A percentile compares a stretch with the other conserved stretches of the same genome.
These are phyloP conservation scores for Mactra quadrangularis DNA, from an alignment of 1,140 invertebrate species.

Conservation along the genomic window DNA sequence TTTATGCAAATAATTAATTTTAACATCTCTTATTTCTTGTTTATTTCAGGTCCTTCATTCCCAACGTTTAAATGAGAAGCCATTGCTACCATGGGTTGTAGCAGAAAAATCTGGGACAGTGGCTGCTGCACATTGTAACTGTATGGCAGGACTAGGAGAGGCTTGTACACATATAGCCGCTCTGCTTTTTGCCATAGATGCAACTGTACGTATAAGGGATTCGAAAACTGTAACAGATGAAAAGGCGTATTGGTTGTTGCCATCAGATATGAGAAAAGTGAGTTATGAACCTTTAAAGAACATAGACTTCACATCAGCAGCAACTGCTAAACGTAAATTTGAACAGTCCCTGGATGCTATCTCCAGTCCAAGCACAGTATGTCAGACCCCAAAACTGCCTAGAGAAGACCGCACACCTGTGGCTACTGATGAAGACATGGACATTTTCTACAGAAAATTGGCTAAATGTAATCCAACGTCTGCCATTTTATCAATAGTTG, in stretches of 20 bases:
- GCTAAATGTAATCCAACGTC: background rate
- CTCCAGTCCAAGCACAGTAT: background rate
- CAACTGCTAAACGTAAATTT: slow-evolving; percentile 24
- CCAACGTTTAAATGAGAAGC: too few species aligned
- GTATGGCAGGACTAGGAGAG: slow-evolving; percentile 23
- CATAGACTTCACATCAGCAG: slow-evolving; percentile 31
- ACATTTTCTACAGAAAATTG: slow-evolving; percentile 1
- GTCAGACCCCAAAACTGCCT: background rate
- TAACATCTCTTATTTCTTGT: too few species aligned
- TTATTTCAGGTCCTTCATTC: too few species aligned
- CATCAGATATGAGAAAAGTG: slow-evolving; percentile 8
- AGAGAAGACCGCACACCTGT: background rate
- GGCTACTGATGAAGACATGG: slow-evolving; percentile 6
- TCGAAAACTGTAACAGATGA: slow-evolving; percentile 11
- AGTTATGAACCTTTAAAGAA: background rate
- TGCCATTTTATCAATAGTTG: slow-evolving; percentile 26
- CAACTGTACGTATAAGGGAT: background rate
- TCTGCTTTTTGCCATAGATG: slow-evolving; percentile 19
- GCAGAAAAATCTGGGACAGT: too few species aligned
- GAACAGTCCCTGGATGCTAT: background rate
- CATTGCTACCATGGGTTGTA: too few species aligned
- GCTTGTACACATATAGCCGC: slow-evolving; percentile 20
- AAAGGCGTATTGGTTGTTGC: slow-evolving; percentile 36
- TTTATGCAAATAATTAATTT: background rate
- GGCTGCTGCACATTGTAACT: too few species aligned